A percentile compares a stretch with the other conserved stretches of the same genome.
Evolutionary conservation across 64 coral and sea anemone species (phyloP).

Genomic region (Dendrophyllia cribrosa): DNA sequence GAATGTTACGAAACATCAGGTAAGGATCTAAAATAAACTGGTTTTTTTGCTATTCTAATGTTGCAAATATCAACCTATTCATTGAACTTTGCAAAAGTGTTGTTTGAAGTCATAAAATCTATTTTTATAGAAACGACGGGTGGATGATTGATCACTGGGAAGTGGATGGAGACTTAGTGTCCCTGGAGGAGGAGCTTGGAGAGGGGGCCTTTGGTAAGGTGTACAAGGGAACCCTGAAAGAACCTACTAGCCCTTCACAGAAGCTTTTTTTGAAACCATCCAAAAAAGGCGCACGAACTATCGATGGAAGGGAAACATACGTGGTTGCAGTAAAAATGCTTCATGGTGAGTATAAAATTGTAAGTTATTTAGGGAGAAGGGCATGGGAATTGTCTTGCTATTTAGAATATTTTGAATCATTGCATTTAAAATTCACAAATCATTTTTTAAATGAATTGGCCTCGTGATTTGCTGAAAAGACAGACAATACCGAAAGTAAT

Average conservation of each 20-base stretch:
- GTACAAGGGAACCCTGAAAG: constrained; percentile 33
- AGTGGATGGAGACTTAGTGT: constrained; percentile 19
- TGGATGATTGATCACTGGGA: constrained; percentile 68
- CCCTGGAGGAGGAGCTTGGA: constrained; percentile 49
- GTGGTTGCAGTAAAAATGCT: constrained; percentile 49
- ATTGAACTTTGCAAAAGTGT: too few species aligned
- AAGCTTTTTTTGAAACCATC: background rate
- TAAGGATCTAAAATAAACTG: too few species aligned
- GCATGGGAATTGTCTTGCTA: background rate
- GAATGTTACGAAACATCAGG: too few species aligned
- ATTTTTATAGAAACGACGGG: background rate
- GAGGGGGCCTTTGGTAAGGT: constrained; percentile 79
- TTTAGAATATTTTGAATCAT: background rate
- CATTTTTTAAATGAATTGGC: too few species aligned
- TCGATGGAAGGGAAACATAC: background rate
- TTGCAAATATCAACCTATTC: too few species aligned
- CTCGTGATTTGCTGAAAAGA: too few species aligned
- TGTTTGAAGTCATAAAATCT: too few species aligned
- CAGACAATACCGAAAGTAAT: too few species aligned
- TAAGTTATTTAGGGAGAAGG: background rate
- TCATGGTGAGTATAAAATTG: constrained; percentile 6
- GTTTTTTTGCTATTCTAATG: too few species aligned
- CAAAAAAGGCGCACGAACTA: background rate
- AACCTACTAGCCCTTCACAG: background rate
- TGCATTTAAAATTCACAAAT: too few species aligned